Evolutionary conservation across 2,888 invertebrate species (phyloP).

Genomic region (Agonopterix alstromeriana): DNA sequence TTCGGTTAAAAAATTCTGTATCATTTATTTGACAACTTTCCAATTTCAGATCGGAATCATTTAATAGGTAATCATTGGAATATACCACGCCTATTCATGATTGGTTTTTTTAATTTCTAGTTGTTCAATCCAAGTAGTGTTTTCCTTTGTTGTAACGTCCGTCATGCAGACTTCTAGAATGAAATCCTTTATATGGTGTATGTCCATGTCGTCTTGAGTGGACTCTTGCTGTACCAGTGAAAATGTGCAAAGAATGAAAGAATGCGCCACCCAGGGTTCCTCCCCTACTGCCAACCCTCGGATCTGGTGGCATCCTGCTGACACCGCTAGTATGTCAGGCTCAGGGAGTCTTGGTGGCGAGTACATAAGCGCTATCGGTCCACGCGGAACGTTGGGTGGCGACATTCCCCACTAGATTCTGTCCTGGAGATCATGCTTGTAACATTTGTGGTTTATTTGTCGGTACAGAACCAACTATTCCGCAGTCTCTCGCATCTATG

Average conservation of each 20-base stretch:
- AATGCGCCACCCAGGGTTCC: slow-evolving; percentile 7
- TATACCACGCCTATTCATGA: slow-evolving; percentile 41
- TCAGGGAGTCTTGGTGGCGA: not conserved
- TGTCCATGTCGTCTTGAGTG: slow-evolving; percentile 30
- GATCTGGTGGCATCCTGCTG: not conserved
- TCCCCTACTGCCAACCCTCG: slow-evolving; percentile 14
- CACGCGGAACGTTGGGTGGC: slow-evolving; percentile 10
- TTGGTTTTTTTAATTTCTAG: slow-evolving; percentile 45
- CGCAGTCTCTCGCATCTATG: slow-evolving; percentile 73
- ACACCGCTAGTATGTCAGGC: not conserved
- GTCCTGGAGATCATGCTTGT: slow-evolving; percentile 51
- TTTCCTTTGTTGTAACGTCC: slow-evolving; percentile 37
- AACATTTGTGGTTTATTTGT: slow-evolving; percentile 69
- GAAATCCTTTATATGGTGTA: slow-evolving; percentile 43
- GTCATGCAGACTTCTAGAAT: slow-evolving; percentile 42
- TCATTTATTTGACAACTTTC: slow-evolving; percentile 65
- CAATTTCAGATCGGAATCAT: slow-evolving; percentile 78
- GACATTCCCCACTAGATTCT: slow-evolving; percentile 14
- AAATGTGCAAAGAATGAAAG: slow-evolving; percentile 8
- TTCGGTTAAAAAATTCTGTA: slow-evolving; percentile 29
- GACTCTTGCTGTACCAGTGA: slow-evolving; percentile 20
- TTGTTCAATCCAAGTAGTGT: slow-evolving; percentile 57
- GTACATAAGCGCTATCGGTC: slow-evolving; percentile 2
- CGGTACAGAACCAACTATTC: slow-evolving; percentile 72
- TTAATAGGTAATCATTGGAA: slow-evolving; percentile 72